Percentiles rank a stretch among this genome's conserved stretches.
These are phyloP conservation scores for Chymomyza procnemis DNA, from an alignment of 2,888 invertebrate species.

Conservation along the genomic window DNA sequence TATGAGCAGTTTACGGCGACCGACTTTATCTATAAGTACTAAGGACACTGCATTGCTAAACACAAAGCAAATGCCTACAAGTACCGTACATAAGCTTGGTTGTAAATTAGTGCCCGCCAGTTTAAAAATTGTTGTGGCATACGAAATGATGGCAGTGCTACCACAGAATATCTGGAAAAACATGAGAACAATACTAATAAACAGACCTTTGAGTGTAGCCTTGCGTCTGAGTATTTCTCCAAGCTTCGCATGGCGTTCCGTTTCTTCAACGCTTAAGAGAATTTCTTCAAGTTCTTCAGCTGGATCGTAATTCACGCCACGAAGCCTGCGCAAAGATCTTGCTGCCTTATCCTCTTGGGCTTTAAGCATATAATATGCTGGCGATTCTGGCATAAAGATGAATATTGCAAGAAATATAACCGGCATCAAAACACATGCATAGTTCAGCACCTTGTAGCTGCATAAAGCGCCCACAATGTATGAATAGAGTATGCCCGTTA, in stretches of 20 bases:
- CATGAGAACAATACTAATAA: slow-evolving; percentile 87
- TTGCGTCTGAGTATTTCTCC: slow-evolving; percentile 80
- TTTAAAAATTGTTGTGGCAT: slow-evolving; percentile 84
- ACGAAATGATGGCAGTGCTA: slow-evolving; percentile 88
- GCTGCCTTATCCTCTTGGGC: slow-evolving; percentile 82
- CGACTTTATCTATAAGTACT: slow-evolving; percentile 86
- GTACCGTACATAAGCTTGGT: slow-evolving; percentile 83
- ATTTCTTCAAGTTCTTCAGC: slow-evolving; percentile 79
- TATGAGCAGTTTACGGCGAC: slow-evolving; percentile 85
- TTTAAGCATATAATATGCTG: slow-evolving; percentile 82
- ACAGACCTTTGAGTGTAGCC: slow-evolving; percentile 81
- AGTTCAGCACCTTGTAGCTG: slow-evolving; percentile 34
- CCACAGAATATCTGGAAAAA: slow-evolving; percentile 90
- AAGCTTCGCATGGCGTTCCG: slow-evolving; percentile 78
- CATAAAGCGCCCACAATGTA: slow-evolving; percentile 81
- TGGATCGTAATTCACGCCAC: slow-evolving; percentile 84
- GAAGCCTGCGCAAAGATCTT: slow-evolving; percentile 83
- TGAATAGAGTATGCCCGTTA: slow-evolving; percentile 86
- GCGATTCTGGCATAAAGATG: slow-evolving; percentile 89
- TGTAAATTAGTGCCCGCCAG: neutral
- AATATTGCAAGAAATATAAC: slow-evolving; percentile 84
- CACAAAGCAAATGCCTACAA: slow-evolving; percentile 88
- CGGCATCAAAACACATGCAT: slow-evolving; percentile 71
- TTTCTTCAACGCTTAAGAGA: neutral
- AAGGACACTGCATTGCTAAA: slow-evolving; percentile 82